Conservation (phyloP, 2,888 invertebrate genomes). For the Drosophila anomelani region DNA sequence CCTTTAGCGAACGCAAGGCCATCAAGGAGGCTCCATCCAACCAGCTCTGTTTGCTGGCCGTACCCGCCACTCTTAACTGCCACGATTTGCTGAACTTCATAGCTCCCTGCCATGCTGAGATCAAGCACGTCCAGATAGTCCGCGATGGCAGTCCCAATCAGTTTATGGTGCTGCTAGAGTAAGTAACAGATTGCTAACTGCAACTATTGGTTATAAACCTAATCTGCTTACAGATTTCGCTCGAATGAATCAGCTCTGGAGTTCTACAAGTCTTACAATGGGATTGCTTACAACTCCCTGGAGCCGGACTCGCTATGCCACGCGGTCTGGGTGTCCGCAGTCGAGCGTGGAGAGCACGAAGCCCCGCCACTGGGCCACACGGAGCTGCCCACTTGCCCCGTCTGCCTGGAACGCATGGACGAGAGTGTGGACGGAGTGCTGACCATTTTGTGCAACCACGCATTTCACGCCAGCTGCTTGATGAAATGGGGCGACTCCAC, state of each 20-base stretch:
- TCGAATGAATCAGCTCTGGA: constrained; percentile 92
- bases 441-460: constrained; percentile 99
- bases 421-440: constrained; percentile 99
- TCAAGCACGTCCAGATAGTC: constrained; percentile 96
- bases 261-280: constrained; percentile 97
- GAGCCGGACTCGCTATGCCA: constrained; percentile 97
- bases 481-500: constrained; percentile 98
- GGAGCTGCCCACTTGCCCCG: constrained; percentile 97
- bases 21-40: constrained; percentile 90
- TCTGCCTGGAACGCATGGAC: constrained; percentile 95
- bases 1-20: constrained; percentile 89
- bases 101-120: constrained; percentile 95
- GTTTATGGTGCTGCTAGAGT: constrained; percentile 98
- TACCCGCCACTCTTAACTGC: constrained; percentile 95
- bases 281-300: constrained; percentile 95
- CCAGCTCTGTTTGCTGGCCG: constrained; percentile 94
- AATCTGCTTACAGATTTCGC: constrained; percentile 86
- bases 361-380: constrained; percentile 91
- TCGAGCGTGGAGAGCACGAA: constrained; percentile 94
- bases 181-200: constrained; percentile 67
- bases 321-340: constrained; percentile 96
- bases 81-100: constrained; percentile 97
- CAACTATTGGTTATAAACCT: constrained; percentile 41
- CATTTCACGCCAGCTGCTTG: constrained; percentile 97
- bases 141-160: constrained; percentile 96